Evolutionary conservation across 2,797 vertebrate species (phyloP).

Genomic region (Pseudochirops cupreus): DNA sequence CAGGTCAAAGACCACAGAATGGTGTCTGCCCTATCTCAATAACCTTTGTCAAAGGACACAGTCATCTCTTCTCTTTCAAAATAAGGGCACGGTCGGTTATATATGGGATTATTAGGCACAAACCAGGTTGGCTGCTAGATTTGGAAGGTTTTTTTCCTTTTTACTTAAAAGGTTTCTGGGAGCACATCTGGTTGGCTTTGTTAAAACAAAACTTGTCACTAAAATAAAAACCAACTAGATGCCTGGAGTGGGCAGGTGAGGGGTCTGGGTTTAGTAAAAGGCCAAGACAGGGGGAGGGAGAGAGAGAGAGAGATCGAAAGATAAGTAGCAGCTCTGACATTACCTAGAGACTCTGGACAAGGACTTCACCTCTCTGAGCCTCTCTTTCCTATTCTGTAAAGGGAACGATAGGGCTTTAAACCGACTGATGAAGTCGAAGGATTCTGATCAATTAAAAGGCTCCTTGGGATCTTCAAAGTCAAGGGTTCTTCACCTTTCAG

Average conservation of each 20-base stretch:
- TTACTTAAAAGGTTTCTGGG: background rate
- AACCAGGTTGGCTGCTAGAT: background rate
- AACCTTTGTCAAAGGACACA: background rate
- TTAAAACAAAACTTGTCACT: background rate
- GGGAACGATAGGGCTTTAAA: background rate
- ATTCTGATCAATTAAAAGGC: background rate
- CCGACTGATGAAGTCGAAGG: background rate
- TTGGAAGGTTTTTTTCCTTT: background rate
- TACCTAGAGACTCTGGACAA: background rate
- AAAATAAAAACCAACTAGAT: background rate
- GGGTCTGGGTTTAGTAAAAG: background rate
- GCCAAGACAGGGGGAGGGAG: background rate
- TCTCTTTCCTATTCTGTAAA: background rate
- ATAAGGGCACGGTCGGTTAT: background rate
- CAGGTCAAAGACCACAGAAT: background rate
- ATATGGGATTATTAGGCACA: background rate
- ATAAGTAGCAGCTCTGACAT: background rate
- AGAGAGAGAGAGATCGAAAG: too few species aligned
- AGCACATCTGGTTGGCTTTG: background rate
- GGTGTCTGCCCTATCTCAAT: background rate
- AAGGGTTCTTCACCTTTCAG: background rate
- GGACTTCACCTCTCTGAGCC: background rate
- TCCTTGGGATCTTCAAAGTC: background rate
- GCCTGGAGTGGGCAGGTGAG: background rate
- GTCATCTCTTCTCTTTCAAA: background rate